Base-by-base conservation (phyloP, 2,797 vertebrate species). In the Falco novaeseelandiae region DNA sequence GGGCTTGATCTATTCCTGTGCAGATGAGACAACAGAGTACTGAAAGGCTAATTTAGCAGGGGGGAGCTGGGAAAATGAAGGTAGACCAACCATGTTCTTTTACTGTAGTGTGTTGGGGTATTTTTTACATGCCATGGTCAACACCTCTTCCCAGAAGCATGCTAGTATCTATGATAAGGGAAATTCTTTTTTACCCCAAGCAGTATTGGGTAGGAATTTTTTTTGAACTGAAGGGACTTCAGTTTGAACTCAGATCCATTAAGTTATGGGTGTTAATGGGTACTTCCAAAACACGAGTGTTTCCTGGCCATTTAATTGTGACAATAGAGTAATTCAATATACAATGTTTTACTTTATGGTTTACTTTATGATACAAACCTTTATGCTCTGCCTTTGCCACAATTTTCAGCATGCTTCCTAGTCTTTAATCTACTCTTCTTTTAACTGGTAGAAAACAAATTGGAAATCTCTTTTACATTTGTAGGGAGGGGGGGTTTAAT, bases 361-460 rank as follows among this genome's bases (percentile, higher is more conserved):
- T 40, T 12, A 40, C 6, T 40, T 40, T 40, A 40, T 40, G 40
- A 40, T 40, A 40, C 40, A 40, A 15, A 42, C 40, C 34, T 76
- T 89, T 69, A 71, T 38, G 36, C 40, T 83, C 49, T 90, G 12
- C 29, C 48, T 91, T 91, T 94, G 72, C 34, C n/a, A 72, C 34
- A 30, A 23, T 94, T 83, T 85, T 89, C 15, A 74, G n/a, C 38
- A n/a, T 10, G 2, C n/a, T 89, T 91, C 38, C 55, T 83, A 42
- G 18, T 74, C 55, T 89, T 89, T 65, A 79, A 58, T 76, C 27
- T 87, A 34, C 10, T 12, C 20, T 73, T 79, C 30, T 44, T 80
- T 72, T 72, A 79, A 15, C 57, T 91, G 62, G 82, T 97, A 61
- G 58, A 89, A 97, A 96, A 92, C 73, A 87, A 92, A 74, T 55